Base-by-base conservation (phyloP, 1,140 invertebrate species). In the Andricus grossulariae region DNA sequence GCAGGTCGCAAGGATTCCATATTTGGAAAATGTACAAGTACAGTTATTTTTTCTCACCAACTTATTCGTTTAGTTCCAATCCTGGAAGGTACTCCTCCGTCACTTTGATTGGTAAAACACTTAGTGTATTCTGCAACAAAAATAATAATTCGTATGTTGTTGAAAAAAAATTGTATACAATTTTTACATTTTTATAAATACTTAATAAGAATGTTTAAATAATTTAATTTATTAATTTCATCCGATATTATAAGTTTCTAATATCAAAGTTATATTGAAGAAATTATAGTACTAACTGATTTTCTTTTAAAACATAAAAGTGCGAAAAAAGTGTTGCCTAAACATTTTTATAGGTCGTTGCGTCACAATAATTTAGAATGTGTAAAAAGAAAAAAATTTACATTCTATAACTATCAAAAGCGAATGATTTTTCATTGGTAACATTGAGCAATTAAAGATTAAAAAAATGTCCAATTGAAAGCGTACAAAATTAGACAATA, bases 41-140 rank as follows among this genome's bases (percentile, higher is more conserved):
- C 3, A 66, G 16, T 32, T 10, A 39, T 32, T 25, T 60, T 7
- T 2, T 66, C 7, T 45, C 15, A 8, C n/a, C 7, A 19, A 54
- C 10, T 39, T 66, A 39, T 21, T 84, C 85, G 81, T 91, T 88
- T 71, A 91, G 82, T 81, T 91, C 89, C 80, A 90, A 77, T 82
- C 90, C 89, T 19, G 89, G 84, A 32, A 87, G 39, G 39, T 90
- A 91, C 1, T 89, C 86, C 82, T 91, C 89, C 5, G 86, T 88
- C 50, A 89, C 87, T 32, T 87, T 90, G 55, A 90, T 88, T 19
- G 90, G 88, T 70, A 81, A 87, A 50, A 88, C 83, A 54, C 86
- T 87, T 60, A 91, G 66, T n/a, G 87, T 90, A 79, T 90, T 84
- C 90, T 91, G 77, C 50, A 87, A 88, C 66, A 60, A 73, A 81